These are phyloP conservation scores for Henricia sp. DNA, from an alignment of 53 echinoderm and acorn worm genomes.

Conservation along the genomic window DNA sequence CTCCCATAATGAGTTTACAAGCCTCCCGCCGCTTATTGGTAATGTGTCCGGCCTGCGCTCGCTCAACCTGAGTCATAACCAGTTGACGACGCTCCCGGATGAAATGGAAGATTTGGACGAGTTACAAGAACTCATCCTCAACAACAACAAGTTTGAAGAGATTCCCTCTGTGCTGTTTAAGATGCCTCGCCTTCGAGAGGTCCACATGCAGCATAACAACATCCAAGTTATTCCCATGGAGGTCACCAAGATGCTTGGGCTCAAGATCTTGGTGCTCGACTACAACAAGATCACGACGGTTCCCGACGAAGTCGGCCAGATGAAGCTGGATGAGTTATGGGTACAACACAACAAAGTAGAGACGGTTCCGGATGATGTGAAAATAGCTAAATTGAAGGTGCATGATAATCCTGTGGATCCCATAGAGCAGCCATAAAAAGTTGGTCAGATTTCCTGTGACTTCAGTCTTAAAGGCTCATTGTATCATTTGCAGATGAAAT, in stretches of 20 bases:
- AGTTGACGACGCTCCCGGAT: constrained; percentile 70
- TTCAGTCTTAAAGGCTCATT: no score
- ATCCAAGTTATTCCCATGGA: constrained; percentile 69
- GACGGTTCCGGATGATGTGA: constrained; percentile 70
- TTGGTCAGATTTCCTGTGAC: constrained; percentile 8
- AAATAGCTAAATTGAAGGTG: constrained; percentile 69
- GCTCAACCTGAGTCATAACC: constrained; percentile 82
- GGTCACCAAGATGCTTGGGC: constrained; percentile 75
- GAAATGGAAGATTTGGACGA: constrained; percentile 81
- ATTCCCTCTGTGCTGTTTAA: constrained; percentile 81
- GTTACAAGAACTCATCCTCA: constrained; percentile 83
- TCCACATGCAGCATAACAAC: constrained; percentile 82
- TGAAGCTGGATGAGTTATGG: constrained; percentile 84
- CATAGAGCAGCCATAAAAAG: constrained; percentile 17
- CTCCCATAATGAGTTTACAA: constrained; percentile 76
- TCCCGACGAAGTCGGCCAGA: constrained; percentile 68
- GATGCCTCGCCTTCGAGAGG: constrained; percentile 71
- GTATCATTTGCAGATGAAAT: no score
- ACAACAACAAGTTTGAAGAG: constrained; percentile 80
- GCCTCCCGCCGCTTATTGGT: constrained; percentile 75
- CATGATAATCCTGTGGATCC: constrained; percentile 57
- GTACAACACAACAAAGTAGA: constrained; percentile 77
- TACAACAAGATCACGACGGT: constrained; percentile 82
- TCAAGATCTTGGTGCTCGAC: constrained; percentile 75
- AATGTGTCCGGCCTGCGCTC: constrained; percentile 77